These are phyloP conservation scores for Triplophysa bombifrons DNA, from an alignment of 2,797 vertebrate genomes.

Conservation along the genomic window DNA sequence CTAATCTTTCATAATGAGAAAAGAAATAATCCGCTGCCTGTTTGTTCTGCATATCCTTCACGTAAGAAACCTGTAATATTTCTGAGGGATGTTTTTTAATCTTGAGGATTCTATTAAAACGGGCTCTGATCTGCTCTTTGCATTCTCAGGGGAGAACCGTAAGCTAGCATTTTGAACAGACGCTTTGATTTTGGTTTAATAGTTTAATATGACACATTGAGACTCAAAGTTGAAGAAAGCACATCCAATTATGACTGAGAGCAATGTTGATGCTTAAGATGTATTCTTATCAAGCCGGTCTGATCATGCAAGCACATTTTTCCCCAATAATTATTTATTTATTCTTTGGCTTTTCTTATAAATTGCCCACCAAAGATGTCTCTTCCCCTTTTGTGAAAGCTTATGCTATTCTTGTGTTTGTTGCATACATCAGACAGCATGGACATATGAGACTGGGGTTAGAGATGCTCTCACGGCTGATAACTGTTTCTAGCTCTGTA, in stretches of 20 bases:
- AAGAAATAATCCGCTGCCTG: constrained; percentile 31
- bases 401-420: neutral
- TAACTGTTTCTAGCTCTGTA: constrained; percentile 5
- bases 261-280: neutral
- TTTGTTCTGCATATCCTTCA: neutral
- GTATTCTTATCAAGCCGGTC: neutral
- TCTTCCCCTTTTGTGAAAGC: neutral
- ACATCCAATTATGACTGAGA: constrained; percentile 1
- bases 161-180: constrained; percentile 18
- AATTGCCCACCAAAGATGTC: neutral
- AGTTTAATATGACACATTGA: constrained; percentile 3
- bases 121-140: constrained; percentile 18
- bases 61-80: constrained; percentile 4
- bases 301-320: neutral
- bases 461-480: neutral
- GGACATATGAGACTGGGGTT: neutral
- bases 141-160: constrained; percentile 10
- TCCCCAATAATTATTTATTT: too few relatives aligned
- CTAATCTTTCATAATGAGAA: constrained; percentile 32
- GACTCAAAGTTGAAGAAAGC: neutral
- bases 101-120: constrained; percentile 19
- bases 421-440: neutral
- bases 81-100: constrained; percentile 22
- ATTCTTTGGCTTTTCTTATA: too few relatives aligned
- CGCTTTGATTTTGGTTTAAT: constrained; percentile 13